Evolutionary conservation across 2,888 invertebrate genomes (phyloP).

Genomic region (Drosophila pullipes): DNA sequence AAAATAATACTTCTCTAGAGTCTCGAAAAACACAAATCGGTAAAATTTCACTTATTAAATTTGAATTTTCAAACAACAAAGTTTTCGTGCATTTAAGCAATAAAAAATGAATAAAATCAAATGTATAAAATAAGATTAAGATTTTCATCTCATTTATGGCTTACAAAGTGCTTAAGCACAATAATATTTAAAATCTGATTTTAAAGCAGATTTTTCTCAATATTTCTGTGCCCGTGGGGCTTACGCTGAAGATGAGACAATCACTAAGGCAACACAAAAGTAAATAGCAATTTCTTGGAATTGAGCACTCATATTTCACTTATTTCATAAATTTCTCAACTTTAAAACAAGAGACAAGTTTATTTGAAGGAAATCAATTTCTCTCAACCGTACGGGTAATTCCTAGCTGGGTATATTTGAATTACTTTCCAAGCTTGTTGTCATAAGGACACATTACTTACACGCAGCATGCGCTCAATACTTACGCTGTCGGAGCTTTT

Average conservation of each 20-base stretch:
- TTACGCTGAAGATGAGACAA: too few species aligned
- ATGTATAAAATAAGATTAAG: background rate
- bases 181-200: background rate
- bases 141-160: background rate
- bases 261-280: background rate
- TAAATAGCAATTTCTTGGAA: background rate
- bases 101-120: background rate
- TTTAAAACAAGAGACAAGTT: constrained; percentile 7
- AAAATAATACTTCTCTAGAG: background rate
- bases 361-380: constrained; percentile 12
- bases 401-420: constrained; percentile 16
- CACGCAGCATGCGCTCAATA: constrained; percentile 47
- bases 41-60: background rate
- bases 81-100: background rate
- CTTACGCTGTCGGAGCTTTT: constrained; percentile 81
- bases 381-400: constrained; percentile 1
- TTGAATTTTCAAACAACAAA: background rate
- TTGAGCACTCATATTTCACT: background rate
- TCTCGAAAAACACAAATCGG: background rate
- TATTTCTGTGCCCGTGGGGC: too few species aligned
- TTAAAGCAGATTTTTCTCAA: background rate
- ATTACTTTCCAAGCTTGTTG: constrained; percentile 17
- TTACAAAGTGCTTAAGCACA: background rate
- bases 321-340: background rate
- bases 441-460: constrained; percentile 39